A percentile compares a stretch with the other conserved stretches of the same genome.
These are phyloP conservation scores for Muscicapa adusta DNA, from an alignment of 2,113 vertebrate genomes.

Conservation along the genomic window DNA sequence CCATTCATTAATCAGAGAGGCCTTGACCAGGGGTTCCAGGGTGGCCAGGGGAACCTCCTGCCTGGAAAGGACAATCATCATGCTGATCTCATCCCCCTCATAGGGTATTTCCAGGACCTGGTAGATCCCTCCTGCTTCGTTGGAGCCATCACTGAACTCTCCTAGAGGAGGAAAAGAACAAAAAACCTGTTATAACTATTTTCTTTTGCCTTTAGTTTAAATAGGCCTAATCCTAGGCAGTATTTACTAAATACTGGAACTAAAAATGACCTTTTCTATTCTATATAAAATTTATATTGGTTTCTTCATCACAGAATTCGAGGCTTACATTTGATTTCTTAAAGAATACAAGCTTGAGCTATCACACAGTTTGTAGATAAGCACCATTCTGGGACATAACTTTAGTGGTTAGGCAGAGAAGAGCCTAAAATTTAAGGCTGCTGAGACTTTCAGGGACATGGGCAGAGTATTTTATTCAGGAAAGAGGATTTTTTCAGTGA, in stretches of 20 bases:
- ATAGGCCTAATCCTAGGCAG: background rate
- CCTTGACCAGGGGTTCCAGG: constrained; percentile 90
- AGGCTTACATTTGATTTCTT: background rate
- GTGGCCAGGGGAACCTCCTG: constrained; percentile 93
- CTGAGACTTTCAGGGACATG: background rate
- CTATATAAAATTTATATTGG: background rate
- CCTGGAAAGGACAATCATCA: constrained; percentile 92
- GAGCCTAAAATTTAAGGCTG: background rate
- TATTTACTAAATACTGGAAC: background rate
- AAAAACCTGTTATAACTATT: background rate
- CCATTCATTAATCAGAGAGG: constrained; percentile 92
- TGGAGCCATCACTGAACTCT: constrained; percentile 97
- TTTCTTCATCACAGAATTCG: background rate
- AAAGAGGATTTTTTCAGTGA: background rate
- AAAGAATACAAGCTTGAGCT: background rate
- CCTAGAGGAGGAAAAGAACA: constrained; percentile 69
- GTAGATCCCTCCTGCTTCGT: constrained; percentile 95
- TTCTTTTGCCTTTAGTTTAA: background rate
- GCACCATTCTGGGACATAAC: background rate
- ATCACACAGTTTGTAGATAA: background rate
- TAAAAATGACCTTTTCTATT: background rate
- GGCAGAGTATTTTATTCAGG: background rate
- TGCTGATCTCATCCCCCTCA: constrained; percentile 90
- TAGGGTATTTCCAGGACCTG: constrained; percentile 98
- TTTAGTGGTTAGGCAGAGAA: background rate